Conservation (phyloP, 2,113 vertebrate species). For the Paradoxurus hermaphroditus region DNA sequence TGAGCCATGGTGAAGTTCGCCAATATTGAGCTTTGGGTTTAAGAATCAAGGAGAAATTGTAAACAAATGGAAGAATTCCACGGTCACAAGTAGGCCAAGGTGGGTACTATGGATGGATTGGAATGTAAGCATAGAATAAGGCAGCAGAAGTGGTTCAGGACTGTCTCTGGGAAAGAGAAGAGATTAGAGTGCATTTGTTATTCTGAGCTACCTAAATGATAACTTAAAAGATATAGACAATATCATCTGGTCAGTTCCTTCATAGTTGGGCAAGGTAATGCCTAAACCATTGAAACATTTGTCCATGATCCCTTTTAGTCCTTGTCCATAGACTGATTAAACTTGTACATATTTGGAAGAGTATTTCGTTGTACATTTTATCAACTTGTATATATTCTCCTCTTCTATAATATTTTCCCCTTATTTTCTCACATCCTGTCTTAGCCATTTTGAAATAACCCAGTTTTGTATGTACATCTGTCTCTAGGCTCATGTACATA, state of each 20-base stretch:
- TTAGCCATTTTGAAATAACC: background rate
- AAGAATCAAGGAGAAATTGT: background rate
- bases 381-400: background rate
- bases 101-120: background rate
- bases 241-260: background rate
- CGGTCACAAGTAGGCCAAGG: background rate
- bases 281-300: background rate
- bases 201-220: background rate
- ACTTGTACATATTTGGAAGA: background rate
- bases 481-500: background rate
- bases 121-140: background rate
- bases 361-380: background rate
- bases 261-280: background rate
- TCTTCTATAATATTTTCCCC: background rate
- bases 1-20: background rate
- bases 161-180: background rate
- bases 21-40: background rate
- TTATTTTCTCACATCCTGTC: background rate
- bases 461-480: background rate
- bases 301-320: background rate
- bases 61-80: background rate
- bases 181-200: background rate
- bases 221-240: background rate
- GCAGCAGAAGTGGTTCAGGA: background rate
- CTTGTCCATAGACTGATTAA: background rate